Evolutionary conservation across 2,113 vertebrate genomes (phyloP), one percentile per base, ranked within the genome.

Genomic region (Zosterops hypoxanthus): DNA sequence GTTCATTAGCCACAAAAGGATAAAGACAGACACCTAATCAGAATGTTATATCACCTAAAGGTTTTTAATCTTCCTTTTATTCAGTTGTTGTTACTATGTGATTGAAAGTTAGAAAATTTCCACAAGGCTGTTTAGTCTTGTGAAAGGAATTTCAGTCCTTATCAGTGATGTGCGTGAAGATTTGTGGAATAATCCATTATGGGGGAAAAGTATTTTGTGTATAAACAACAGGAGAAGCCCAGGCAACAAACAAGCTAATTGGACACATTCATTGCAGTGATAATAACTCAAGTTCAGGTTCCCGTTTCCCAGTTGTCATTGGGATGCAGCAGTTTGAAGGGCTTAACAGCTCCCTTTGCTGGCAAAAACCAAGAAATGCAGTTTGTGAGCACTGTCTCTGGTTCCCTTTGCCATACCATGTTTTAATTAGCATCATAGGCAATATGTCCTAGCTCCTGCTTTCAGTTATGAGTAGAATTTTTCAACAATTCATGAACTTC

Each of bases 261-360:
- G 24, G 26, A 68, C 29, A 9, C 33, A 31, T 25, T 81, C 5
- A 0, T 36, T 42, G 11, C 5, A 23, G 22, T 9, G 42, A 11
- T 29, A 49, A 28, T 8, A 14, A 14, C 9, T 65, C 14, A 16
- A 41, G 25, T 31, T 31, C 14, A 59, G 6, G 4, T 41, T 80
- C 29, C 31, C 0, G 0, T 36, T 76, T 81, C 34, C 26, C 7
- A 29, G 36, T 24, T 39, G 18, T 29, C 7, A 0, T 2, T 21
- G 81, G 28, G 53, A 69, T 52, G 33, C 0, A 21, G 70, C 21
- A 47, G 26, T 63, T 61, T 71, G 59, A 26, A 52, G 86, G 20
- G 55, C 16, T 76, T 80, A 75, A 88, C 69, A 91, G 85, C 96
- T 97, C 95, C 88, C 60, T 89, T 79, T 97, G 90, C 92, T 97